phyloP scores from a whole-genome alignment of 2,888 invertebrate genomes.

The Odiellus spinosus region DNA sequence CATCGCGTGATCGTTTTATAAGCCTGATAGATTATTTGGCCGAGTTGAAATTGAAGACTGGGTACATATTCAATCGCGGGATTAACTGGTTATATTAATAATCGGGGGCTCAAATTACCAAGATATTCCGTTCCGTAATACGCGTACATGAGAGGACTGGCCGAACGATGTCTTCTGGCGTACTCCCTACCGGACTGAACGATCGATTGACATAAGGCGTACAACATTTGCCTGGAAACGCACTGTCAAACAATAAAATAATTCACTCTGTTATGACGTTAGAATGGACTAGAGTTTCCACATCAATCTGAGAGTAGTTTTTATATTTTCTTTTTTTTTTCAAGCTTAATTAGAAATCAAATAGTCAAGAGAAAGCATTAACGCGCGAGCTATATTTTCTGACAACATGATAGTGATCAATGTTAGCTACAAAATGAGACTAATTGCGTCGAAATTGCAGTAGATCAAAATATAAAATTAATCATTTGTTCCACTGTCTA shows the following conservation, averaged over 20 bases:
- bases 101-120: slow-evolving; percentile 9
- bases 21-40: too few species aligned
- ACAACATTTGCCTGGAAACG: neutral
- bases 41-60: too few species aligned
- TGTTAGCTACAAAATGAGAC: too few species aligned
- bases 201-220: slow-evolving; percentile 49
- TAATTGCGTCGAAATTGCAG: too few species aligned
- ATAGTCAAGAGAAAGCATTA: too few species aligned
- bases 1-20: too few species aligned
- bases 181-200: slow-evolving; percentile 55
- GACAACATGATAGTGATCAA: too few species aligned
- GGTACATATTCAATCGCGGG: too few species aligned
- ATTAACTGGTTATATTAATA: too few species aligned
- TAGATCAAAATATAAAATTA: too few species aligned
- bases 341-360: neutral
- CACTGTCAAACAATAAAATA: slow-evolving; percentile 1
- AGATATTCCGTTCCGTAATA: slow-evolving; percentile 18
- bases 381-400: too few species aligned
- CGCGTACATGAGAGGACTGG: slow-evolving; percentile 22
- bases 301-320: neutral
- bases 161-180: slow-evolving; percentile 39
- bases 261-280: neutral
- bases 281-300: neutral
- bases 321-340: neutral
- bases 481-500: too few species aligned